Conservation (phyloP, 2,113 vertebrate species). For the Xiphophorus hellerii region DNA sequence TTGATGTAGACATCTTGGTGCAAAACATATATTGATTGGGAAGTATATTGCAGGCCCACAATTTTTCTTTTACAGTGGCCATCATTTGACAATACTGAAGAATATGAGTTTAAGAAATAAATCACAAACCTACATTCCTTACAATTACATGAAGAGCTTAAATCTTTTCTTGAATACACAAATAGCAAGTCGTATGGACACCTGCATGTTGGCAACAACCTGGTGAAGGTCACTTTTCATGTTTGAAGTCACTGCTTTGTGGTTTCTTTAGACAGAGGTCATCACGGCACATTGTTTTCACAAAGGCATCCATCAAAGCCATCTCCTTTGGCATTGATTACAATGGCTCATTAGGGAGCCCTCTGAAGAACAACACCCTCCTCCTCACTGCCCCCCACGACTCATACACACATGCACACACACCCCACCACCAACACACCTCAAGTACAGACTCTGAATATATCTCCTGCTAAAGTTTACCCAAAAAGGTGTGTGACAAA, state of each 20-base stretch:
- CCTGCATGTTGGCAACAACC: constrained; percentile 26
- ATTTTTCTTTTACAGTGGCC: background rate
- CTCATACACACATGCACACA: constrained; percentile 6
- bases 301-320: constrained; percentile 79
- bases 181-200: constrained; percentile 54
- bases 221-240: constrained; percentile 69
- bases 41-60: background rate
- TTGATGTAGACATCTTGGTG: background rate
- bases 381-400: constrained; percentile 16
- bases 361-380: constrained; percentile 64
- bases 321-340: constrained; percentile 78
- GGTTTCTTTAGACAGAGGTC: constrained; percentile 67
- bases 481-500: background rate
- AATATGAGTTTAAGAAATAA: background rate
- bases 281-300: constrained; percentile 73
- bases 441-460: background rate
- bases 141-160: constrained; percentile 24
- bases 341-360: constrained; percentile 73
- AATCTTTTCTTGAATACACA: constrained; percentile 51
- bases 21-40: background rate
- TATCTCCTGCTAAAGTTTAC: background rate
- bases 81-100: background rate
- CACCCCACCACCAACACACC: background rate
- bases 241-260: constrained; percentile 63
- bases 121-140: background rate